Base-by-base conservation (phyloP, 35 echinoderm and acorn worm genomes). In the Anneissia japonica region DNA sequence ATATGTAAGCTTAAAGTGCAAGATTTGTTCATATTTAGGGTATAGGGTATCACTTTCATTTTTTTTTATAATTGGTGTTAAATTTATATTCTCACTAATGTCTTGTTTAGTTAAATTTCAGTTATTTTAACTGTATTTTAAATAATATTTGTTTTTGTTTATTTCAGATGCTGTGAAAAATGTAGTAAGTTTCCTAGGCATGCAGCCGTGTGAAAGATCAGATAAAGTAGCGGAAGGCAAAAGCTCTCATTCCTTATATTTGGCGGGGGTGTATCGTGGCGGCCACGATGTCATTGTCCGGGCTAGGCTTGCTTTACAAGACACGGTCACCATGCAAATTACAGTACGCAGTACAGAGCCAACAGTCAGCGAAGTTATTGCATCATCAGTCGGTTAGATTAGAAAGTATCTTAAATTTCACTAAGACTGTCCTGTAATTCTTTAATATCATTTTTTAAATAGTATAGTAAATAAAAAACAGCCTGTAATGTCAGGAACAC, bases 301-400 rank as follows among this genome's bases (percentile, higher is more conserved):
- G 17, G 81, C 95, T n/a, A 87, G 90, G 32, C 88, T 97, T 5
- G 91, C 90, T 5, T 86, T 97, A 10, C 91, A 97, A 51, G 95
- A 93, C 84, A 97, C 91, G 0, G 91, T 97, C 46, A 97, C 91
- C 46, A 97, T 97, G 95, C 95, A 97, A 74, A 97, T 97, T 23
- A 97, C 95, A 1, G 95, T 97, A 31, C 91, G 95, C 0, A 97
- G 95, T 74, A 84, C 74, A 13, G 91, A 97, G 39, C 39, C 80
- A 0, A 81, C 55, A 3, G 88, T 93, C 38, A 97, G 95, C 37
- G 95, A 97, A 87, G 51, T 97, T 26, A 89, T 97, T n/a, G 83
- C 95, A 7, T 87, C 88, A 33, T 86, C 91, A 12, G 95, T 97
- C 26, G 95, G 95, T 79, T 94, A 94, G 73, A 43, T 43, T 43